phyloP scores from a whole-genome alignment of 2,113 vertebrate genomes.

The Naja naja region DNA sequence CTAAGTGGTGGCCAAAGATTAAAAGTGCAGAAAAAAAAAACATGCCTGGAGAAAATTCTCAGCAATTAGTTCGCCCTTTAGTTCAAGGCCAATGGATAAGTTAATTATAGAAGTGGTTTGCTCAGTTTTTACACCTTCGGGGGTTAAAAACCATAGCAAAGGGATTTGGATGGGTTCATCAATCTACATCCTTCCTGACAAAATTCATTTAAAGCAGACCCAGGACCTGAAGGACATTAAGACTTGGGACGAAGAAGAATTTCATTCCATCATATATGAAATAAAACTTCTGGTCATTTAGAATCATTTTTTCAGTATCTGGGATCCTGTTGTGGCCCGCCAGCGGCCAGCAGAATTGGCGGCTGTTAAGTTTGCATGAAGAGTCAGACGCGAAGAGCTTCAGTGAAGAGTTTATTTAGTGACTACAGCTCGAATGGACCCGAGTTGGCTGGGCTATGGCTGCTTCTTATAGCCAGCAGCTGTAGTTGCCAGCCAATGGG shows the following conservation, averaged over 20 bases:
- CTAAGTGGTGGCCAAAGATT: neutral
- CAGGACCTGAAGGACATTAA: neutral
- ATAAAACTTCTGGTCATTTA: neutral
- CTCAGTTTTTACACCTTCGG: neutral
- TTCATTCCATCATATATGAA: neutral
- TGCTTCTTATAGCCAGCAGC: too few species aligned
- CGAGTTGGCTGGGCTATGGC: too few species aligned
- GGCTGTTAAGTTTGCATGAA: too few species aligned
- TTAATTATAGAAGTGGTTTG: neutral
- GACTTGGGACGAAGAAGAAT: neutral
- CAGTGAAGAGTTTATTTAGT: too few species aligned
- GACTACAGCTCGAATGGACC: too few species aligned
- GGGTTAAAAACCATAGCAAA: neutral
- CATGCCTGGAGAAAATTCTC: neutral
- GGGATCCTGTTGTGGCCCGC: too few species aligned
- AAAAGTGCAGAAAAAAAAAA: neutral
- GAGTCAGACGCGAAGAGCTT: too few species aligned
- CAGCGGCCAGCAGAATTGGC: too few species aligned
- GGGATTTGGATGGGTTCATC: neutral
- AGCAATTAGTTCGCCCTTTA: neutral
- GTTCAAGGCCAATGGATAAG: neutral
- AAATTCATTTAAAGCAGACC: neutral
- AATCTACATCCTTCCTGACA: neutral
- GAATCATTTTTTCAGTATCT: neutral
- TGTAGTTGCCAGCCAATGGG: too few species aligned